A percentile compares a stretch with the other conserved stretches of the same genome.
Conservation (phyloP, 2,113 vertebrate genomes). For the Emydura subglobosa region DNA sequence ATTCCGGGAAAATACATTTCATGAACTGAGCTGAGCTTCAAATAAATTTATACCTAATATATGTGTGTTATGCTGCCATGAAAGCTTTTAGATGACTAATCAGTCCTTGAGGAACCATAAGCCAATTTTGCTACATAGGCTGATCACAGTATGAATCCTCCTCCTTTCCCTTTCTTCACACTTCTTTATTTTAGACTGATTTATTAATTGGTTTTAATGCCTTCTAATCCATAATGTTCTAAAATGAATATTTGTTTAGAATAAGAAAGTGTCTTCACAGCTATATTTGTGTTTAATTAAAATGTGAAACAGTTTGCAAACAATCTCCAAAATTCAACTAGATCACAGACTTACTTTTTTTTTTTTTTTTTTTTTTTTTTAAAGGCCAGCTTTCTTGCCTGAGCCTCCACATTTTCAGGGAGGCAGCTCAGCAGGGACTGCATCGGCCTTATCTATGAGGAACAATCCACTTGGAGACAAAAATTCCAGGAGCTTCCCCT, state of each 20-base stretch:
- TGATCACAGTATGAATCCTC: background rate
- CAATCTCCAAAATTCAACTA: background rate
- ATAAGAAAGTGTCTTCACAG: background rate
- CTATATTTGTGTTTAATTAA: background rate
- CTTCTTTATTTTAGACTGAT: background rate
- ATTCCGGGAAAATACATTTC: background rate
- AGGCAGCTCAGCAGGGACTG: background rate
- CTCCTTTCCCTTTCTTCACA: background rate
- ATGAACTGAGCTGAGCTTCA: slow-evolving; percentile 27
- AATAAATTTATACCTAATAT: slow-evolving; percentile 6
- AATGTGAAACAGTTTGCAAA: background rate
- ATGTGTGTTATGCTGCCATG: background rate
- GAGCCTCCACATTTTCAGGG: background rate
- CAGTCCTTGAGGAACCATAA: background rate
- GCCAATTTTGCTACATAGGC: background rate
- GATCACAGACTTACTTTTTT: rapidly evolving
- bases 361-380: background rate
- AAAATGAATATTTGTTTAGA: background rate
- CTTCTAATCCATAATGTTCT: background rate
- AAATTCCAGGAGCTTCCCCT: background rate
- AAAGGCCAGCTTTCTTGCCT: rapidly evolving
- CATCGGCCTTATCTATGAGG: background rate
- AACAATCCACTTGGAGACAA: background rate
- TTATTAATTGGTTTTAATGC: background rate
- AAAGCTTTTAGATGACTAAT: slow-evolving; percentile 26